phyloP scores from a whole-genome alignment of 2,113 vertebrate species.

The Hydrochoerus hydrochaeris region DNA sequence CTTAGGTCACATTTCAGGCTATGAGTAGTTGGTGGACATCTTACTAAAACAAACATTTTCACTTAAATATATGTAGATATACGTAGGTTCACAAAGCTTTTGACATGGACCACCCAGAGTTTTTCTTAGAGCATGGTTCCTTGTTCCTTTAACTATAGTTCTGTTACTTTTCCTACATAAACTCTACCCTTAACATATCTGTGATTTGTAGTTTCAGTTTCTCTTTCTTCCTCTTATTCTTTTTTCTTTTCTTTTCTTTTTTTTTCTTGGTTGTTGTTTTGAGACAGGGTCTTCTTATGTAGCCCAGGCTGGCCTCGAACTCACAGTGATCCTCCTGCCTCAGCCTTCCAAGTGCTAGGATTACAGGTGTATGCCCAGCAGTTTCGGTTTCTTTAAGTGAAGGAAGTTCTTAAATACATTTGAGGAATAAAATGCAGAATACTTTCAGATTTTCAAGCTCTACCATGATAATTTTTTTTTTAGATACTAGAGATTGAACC shows the following conservation, averaged over 20 bases:
- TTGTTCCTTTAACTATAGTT: background rate
- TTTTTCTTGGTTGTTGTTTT: background rate
- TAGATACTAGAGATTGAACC: background rate
- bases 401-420: slow-evolving; percentile 42
- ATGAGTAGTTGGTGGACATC: background rate
- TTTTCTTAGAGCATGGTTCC: slow-evolving; percentile 28
- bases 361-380: background rate
- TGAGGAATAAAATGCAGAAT: slow-evolving; percentile 35
- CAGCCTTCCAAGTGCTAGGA: background rate
- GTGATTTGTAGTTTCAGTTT: slow-evolving; percentile 36
- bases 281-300: background rate
- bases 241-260: background rate
- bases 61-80: slow-evolving; percentile 22
- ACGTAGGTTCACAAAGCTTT: background rate
- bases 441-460: background rate
- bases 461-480: background rate
- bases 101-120: background rate
- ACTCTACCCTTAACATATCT: background rate
- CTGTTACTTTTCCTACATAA: slow-evolving; percentile 10
- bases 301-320: background rate
- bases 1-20: background rate
- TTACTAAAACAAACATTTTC: background rate
- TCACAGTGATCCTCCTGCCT: background rate
- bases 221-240: background rate
- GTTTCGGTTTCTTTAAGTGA: slow-evolving; percentile 25